Evolutionary conservation across 2,797 vertebrate species (phyloP).

Genomic region (Diplodus sargus): DNA sequence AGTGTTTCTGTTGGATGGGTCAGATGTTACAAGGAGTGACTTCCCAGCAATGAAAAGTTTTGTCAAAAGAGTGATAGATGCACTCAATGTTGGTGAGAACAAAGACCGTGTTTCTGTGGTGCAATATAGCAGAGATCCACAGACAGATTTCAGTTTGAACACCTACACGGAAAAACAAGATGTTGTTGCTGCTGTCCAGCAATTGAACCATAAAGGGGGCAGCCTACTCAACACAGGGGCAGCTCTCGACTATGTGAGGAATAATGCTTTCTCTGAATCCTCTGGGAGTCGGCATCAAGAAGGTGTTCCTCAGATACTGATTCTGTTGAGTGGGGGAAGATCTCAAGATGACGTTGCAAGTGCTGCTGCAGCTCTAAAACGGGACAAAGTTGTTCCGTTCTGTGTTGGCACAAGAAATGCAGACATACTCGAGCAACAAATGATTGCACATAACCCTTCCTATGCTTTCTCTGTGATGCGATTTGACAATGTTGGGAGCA

Average conservation of each 20-base stretch:
- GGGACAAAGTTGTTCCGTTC: conserved; percentile 72
- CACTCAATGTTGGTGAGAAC: conserved; percentile 87
- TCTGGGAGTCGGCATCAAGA: conserved; percentile 79
- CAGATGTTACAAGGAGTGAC: conserved; percentile 76
- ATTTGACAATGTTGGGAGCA: conserved; percentile 77
- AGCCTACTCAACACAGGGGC: conserved; percentile 83
- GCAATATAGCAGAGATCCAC: conserved; percentile 89
- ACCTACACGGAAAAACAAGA: conserved; percentile 87
- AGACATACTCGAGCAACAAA: conserved; percentile 84
- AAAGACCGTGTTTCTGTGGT: conserved; percentile 89
- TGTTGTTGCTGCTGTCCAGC: conserved; percentile 83
- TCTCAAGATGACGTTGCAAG: conserved; percentile 79
- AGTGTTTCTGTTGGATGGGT: conserved; percentile 85
- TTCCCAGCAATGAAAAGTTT: conserved; percentile 85
- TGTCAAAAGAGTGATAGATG: conserved; percentile 86
- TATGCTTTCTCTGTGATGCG: conserved; percentile 78
- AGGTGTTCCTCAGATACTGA: conserved; percentile 82
- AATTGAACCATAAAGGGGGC: conserved; percentile 87
- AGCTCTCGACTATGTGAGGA: conserved; percentile 89
- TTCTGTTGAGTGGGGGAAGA: conserved; percentile 80
- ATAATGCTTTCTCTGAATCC: conserved; percentile 66
- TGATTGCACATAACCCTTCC: conserved; percentile 80
- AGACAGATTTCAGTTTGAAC: conserved; percentile 88
- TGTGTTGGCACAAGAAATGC: conserved; percentile 79
- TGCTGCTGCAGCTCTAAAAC: conserved; percentile 72